Conservation (phyloP, 2,797 vertebrate species). For the Paratrypauchen microcephalus region DNA sequence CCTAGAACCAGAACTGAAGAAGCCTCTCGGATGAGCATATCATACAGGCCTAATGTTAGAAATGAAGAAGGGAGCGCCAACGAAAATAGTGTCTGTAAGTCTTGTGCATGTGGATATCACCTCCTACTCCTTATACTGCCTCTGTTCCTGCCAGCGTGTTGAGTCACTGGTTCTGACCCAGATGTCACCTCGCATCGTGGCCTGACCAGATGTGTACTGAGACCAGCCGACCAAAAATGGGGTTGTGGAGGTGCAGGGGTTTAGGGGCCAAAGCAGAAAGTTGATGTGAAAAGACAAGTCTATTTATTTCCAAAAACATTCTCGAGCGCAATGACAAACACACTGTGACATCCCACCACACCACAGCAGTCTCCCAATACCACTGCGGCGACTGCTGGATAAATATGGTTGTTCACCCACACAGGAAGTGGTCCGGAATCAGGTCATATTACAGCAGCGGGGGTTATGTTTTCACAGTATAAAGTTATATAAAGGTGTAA, state of each 20-base stretch:
- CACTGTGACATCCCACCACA: conserved; percentile 57
- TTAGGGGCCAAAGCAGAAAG: conserved; percentile 38
- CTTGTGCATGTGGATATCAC: conserved; percentile 31
- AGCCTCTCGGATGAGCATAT: no score
- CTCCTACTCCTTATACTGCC: conserved; percentile 40
- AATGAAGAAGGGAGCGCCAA: conserved; percentile 12
- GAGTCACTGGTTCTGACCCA: conserved; percentile 68
- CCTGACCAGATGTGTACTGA: conserved; percentile 39
- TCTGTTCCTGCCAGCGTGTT: conserved; percentile 50
- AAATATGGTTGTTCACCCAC: conserved; percentile 39
- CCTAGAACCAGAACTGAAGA: no score
- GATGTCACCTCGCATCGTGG: conserved; percentile 55
- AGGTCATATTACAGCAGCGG: conserved; percentile 33
- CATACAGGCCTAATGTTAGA: conserved; percentile 17
- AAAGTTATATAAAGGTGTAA: neutral
- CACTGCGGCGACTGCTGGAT: conserved; percentile 28
- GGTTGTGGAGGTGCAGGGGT: conserved; percentile 17
- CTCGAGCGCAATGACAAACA: conserved; percentile 51
- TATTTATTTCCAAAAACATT: conserved; percentile 63
- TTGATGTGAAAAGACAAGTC: conserved; percentile 67
- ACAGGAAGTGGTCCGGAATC: conserved; percentile 36
- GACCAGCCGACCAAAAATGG: conserved; percentile 46
- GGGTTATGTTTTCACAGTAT: conserved; percentile 2
- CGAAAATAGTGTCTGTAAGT: conserved; percentile 5
- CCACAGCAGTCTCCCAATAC: conserved; percentile 28